Base-by-base conservation (phyloP, 2,888 invertebrate genomes). In the Syrphus vitripennis region DNA sequence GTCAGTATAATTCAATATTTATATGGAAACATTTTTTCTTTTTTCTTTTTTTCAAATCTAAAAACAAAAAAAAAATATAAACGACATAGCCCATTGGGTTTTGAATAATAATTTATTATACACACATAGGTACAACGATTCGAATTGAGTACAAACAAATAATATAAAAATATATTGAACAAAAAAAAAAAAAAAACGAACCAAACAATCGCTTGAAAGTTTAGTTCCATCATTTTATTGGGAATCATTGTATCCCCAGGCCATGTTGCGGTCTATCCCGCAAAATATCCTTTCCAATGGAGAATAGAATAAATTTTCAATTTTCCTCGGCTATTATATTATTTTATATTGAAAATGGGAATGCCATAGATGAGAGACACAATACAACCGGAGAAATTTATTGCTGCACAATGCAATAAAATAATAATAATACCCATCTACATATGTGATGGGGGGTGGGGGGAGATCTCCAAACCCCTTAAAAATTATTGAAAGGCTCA, bases 301-400 rank as follows among this genome's bases (percentile, higher is more conserved):
- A 63, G 75, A 69, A 76, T 70, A 70, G 75, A 61, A 81, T 81
- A 81, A 70, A 81, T 81, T 81, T 81, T 81, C 81, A 81, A 81
- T 81, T 81, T 75, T 75, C 53, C 42, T 70, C 42, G 26, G n/a
- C 69, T 55, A 53, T 63, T 53, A 76, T 76, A 70, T 75, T 81
- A 81, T 81, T 81, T 81, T 81, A 81, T 69, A 75, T 81, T 76
- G 69, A 70, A 81, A 55, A 63, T 63, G 26, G 63, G 76, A 42
- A 53, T 75, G 70, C 45, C 55, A 55, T 53, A 70, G 67, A 65
- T 67, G 57, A 74, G 67, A 61, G 50, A 67, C 72, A 72, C 37
- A 19, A 79, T 16, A 78, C 63, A 63, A 76, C 67, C 59, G 67
- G 53, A 55, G 75, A 31, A 76, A 81, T 81, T 75, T 81, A 81